These are phyloP conservation scores for Nymphalis io DNA, from an alignment of 1,140 invertebrate species.

Conservation along the genomic window DNA sequence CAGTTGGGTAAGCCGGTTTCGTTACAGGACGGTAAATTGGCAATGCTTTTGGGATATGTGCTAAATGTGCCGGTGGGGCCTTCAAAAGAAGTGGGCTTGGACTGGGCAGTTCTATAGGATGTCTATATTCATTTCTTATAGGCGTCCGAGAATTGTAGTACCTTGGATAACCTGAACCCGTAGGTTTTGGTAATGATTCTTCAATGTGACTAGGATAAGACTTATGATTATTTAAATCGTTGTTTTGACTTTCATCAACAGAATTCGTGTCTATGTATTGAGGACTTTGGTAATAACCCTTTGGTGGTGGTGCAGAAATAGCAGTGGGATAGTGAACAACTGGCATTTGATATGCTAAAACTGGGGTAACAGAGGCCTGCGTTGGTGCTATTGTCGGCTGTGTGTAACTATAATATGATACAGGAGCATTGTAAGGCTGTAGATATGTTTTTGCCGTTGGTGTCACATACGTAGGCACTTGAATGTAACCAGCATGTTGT, in stretches of 20 bases:
- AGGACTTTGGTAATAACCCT: slow-evolving; percentile 54
- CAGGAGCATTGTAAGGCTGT: slow-evolving; percentile 51
- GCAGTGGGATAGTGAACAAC: slow-evolving; percentile 58
- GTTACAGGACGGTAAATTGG: slow-evolving; percentile 61
- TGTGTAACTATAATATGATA: slow-evolving; percentile 57
- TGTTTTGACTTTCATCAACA: slow-evolving; percentile 55
- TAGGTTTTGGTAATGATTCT: slow-evolving; percentile 39
- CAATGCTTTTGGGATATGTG: slow-evolving; percentile 66
- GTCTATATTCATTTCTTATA: slow-evolving; percentile 56
- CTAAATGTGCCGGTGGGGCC: slow-evolving; percentile 58
- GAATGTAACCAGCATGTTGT: slow-evolving; percentile 57
- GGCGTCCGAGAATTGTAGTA: slow-evolving; percentile 64
- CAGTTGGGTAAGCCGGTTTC: slow-evolving; percentile 55
- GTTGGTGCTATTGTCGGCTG: slow-evolving; percentile 55
- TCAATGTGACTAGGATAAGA: slow-evolving; percentile 56
- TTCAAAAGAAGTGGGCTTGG: slow-evolving; percentile 65
- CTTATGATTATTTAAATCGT: slow-evolving; percentile 51
- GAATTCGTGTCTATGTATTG: slow-evolving; percentile 56
- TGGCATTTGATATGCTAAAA: slow-evolving; percentile 60
- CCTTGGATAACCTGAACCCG: slow-evolving; percentile 50
- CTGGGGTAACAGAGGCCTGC: slow-evolving; percentile 52
- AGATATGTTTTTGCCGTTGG: slow-evolving; percentile 58
- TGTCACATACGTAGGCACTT: slow-evolving; percentile 56
- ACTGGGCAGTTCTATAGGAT: slow-evolving; percentile 57
- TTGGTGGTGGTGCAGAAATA: slow-evolving; percentile 47